A percentile compares a stretch with the other conserved stretches of the same genome.
phyloP scores from a whole-genome alignment of 1,140 invertebrate genomes.

The Leguminivora glycinivorella region DNA sequence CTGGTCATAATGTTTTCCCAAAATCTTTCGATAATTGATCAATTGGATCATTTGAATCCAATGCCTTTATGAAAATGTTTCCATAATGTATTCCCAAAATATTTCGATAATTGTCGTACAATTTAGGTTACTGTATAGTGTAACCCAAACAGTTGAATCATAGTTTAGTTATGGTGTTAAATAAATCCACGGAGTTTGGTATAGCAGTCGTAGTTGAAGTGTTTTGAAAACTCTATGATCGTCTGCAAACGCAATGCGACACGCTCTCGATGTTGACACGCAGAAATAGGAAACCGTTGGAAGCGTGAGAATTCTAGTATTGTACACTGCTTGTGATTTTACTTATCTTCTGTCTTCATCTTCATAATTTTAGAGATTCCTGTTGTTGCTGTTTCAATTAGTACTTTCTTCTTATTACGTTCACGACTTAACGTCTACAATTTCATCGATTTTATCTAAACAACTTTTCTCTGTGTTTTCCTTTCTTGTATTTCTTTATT shows the following conservation, averaged over 20 bases:
- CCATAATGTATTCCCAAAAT: too few species aligned
- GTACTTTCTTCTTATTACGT: not conserved
- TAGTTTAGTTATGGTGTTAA: not conserved
- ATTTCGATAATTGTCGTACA: not conserved
- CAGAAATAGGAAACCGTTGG: not conserved
- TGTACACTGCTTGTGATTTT: not conserved
- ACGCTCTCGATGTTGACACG: constrained; percentile 21
- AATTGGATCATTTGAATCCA: too few species aligned
- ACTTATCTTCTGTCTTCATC: not conserved
- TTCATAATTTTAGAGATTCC: not conserved
- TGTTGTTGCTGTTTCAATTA: not conserved
- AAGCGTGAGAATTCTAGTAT: constrained; percentile 20
- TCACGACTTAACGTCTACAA: too few species aligned
- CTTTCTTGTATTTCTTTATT: too few species aligned
- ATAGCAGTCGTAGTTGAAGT: constrained; percentile 4
- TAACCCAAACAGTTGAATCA: not conserved
- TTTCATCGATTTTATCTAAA: too few species aligned
- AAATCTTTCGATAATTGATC: too few species aligned
- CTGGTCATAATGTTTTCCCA: too few species aligned
- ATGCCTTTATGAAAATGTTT: too few species aligned
- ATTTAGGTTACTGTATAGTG: not conserved
- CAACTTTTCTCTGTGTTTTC: too few species aligned
- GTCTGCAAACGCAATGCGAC: constrained; percentile 11
- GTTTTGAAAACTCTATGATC: constrained; percentile 22
- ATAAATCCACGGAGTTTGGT: not conserved